phyloP scores from a whole-genome alignment of 2,113 vertebrate genomes.

The Corythornis madagascariensis region DNA sequence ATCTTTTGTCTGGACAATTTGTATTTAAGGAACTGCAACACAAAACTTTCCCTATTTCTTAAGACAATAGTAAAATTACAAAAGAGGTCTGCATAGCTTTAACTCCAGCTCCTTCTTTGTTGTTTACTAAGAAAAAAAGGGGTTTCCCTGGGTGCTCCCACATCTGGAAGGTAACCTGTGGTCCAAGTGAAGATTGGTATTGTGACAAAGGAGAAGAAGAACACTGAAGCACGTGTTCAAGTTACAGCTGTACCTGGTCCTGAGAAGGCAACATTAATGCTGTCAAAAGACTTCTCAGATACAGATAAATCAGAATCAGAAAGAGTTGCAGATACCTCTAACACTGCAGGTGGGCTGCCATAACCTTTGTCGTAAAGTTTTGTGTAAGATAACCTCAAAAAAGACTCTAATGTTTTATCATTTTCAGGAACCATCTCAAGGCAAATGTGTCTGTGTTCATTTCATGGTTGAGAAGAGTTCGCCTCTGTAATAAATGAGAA shows the following conservation, averaged over 20 bases:
- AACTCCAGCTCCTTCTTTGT: not conserved
- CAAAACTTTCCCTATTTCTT: not conserved
- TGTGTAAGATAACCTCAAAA: not conserved
- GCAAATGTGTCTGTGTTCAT: accelerated
- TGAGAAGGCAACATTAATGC: not conserved
- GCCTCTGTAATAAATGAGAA: not conserved
- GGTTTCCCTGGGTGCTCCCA: not conserved
- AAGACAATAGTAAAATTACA: not conserved
- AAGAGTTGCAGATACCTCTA: not conserved
- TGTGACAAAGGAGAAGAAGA: not conserved
- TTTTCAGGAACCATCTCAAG: not conserved
- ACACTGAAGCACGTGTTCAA: not conserved
- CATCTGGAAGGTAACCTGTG: not conserved
- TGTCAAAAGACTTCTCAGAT: not conserved
- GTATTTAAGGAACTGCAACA: not conserved
- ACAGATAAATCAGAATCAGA: not conserved
- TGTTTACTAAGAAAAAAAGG: not conserved
- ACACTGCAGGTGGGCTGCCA: not conserved
- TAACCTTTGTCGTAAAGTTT: not conserved
- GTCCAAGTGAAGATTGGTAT: not conserved
- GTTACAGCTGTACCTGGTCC: not conserved
- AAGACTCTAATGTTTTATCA: not conserved
- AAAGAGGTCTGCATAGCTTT: not conserved
- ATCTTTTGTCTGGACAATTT: not conserved
- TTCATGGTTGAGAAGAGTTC: not conserved